Evolutionary conservation across 2,113 vertebrate genomes (phyloP).

Genomic region (Psammodynastes pulverulentus): DNA sequence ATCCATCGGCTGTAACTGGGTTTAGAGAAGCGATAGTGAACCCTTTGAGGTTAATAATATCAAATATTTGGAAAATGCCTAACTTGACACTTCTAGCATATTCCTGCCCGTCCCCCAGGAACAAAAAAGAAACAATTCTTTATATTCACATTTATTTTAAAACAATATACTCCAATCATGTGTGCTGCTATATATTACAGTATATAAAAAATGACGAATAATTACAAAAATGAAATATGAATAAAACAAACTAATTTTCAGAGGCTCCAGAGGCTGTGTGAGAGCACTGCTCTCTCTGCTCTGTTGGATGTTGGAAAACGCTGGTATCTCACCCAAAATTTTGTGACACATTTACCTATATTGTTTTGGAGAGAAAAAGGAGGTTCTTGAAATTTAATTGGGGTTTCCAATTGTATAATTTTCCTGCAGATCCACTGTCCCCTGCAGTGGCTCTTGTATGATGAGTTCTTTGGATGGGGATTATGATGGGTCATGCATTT

Average conservation of each 20-base stretch:
- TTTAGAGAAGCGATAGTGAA: not conserved
- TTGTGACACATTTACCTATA: no score
- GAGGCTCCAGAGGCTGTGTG: no score
- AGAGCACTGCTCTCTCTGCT: no score
- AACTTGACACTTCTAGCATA: not conserved
- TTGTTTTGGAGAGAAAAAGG: no score
- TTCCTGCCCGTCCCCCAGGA: not conserved
- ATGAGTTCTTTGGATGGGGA: not conserved
- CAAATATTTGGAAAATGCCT: not conserved
- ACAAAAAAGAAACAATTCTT: not conserved
- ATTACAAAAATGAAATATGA: not conserved
- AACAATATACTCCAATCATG: not conserved
- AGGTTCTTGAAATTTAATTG: not conserved
- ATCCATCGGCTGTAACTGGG: not conserved
- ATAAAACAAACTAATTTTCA: not conserved
- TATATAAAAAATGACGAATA: not conserved
- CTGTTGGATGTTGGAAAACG: no score
- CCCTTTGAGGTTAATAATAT: not conserved
- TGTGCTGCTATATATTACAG: not conserved
- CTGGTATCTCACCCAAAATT: no score
- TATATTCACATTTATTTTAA: not conserved
- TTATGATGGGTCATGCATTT: not conserved
- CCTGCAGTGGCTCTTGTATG: not conserved
- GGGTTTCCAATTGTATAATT: not conserved
- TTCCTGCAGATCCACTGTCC: not conserved